Evolutionary conservation across 1,140 invertebrate species (phyloP), one percentile per base, ranked within the genome.

Genomic region (Zaprionus ghesquierei): DNA sequence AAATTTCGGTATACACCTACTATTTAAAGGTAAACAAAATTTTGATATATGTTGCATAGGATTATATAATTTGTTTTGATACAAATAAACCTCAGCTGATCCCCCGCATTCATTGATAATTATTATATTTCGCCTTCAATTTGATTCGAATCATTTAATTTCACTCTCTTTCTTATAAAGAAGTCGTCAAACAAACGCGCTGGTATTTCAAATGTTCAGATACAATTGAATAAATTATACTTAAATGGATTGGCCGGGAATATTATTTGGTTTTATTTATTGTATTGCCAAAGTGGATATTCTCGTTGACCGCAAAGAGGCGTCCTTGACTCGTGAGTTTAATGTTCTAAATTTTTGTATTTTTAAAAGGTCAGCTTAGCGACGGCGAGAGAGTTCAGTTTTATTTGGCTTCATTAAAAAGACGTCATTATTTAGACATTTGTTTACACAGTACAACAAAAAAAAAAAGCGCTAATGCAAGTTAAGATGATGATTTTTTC

Each of bases 311-410:
- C n/a, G 10, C 35, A 49, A 49, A 49, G 2, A 23, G 5, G 9
- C 49, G 49, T 51, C 49, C 49, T 51, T 51, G 49, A 51, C 49
- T 25, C 20, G 10, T 6, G 49, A 25, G 13, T 6, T 51, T 25
- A 25, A 25, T 51, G 23, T 13, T 51, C 49, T 25, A 51, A 51
- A 51, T 23, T 46, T n/a, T 46, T 46, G 41, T 46, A 51, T 51
- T 5, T 27, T 51, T n/a, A 15, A 51, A 46, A 46, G 41, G 41
- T 46, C 18, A 46, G 41, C 8, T 46, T 46, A 44, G 35, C n/a
- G 2, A n/a, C n/a, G n/a, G 35, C 13, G 35, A 41, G n/a, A 15
- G 6, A 41, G 35, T 41, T 46, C 41, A 46, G 13, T 22, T 46
- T 41, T 2, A 41, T 41, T 29, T 9, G 33, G 33, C 33, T 12